phyloP scores from a whole-genome alignment of 2,113 vertebrate species.

The Elaphurus davidianus region DNA sequence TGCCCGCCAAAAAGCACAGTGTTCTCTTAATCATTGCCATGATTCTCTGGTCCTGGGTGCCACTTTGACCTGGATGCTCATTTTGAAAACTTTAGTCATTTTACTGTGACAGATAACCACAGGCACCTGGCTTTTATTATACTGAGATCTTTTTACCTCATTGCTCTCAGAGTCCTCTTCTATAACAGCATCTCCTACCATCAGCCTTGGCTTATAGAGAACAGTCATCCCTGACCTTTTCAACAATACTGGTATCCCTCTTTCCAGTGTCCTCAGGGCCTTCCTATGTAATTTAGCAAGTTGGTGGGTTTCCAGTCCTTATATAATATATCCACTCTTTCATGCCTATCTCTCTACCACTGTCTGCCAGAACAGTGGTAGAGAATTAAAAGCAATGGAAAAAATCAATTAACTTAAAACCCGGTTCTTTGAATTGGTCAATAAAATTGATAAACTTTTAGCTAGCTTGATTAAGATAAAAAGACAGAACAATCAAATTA shows the following conservation, averaged over 20 bases:
- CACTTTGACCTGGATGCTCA: not conserved
- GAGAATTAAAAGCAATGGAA: not conserved
- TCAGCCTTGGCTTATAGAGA: not conserved
- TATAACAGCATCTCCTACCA: not conserved
- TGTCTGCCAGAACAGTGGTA: not conserved
- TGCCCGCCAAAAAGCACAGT: not conserved
- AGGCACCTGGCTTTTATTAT: not conserved
- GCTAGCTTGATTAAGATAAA: not conserved
- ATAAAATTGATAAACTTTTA: not conserved
- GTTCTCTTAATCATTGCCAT: not conserved
- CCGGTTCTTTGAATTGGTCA: not conserved
- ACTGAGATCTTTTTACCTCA: not conserved
- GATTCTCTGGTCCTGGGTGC: not conserved
- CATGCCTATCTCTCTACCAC: not conserved
- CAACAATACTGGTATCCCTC: not conserved
- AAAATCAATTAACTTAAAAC: not conserved
- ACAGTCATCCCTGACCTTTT: not conserved
- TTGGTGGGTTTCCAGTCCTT: not conserved
- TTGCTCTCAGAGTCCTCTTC: not conserved
- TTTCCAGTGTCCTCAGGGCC: not conserved
- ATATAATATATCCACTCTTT: not conserved
- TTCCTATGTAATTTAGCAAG: not conserved
- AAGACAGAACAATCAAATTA: not conserved
- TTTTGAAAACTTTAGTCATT: not conserved
- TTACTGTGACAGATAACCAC: not conserved